These are phyloP conservation scores for Scomber colias DNA, from an alignment of 2,113 vertebrate genomes.

Conservation along the genomic window DNA sequence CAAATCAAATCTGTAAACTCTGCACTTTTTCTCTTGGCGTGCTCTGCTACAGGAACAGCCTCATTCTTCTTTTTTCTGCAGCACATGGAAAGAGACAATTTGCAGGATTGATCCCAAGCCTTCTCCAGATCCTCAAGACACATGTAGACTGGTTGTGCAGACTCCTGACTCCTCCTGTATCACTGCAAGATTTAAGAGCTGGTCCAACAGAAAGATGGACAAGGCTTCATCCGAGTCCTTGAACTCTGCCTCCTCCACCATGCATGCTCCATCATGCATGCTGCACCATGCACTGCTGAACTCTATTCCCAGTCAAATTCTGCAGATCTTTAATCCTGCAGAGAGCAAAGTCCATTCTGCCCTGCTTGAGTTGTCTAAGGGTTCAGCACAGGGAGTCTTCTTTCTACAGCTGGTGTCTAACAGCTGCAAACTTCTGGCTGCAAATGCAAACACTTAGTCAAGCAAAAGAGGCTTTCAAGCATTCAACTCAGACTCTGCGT, in stretches of 20 bases:
- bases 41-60: not conserved
- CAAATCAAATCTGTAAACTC: not conserved
- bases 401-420: too few species aligned
- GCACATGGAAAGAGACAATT: not conserved
- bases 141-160: not conserved
- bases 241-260: not conserved
- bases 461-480: not conserved
- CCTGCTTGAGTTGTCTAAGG: too few species aligned
- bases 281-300: too few species aligned
- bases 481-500: not conserved
- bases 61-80: not conserved
- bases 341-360: too few species aligned
- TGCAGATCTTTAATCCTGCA: not conserved
- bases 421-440: too few species aligned
- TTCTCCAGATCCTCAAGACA: not conserved
- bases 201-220: not conserved
- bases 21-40: not conserved
- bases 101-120: not conserved
- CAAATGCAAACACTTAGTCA: not conserved
- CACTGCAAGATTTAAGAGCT: not conserved
- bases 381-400: not conserved
- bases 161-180: not conserved
- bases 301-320: not conserved
- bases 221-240: not conserved
- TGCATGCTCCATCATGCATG: not conserved